Conservation (phyloP, 1,140 invertebrate species). For the Delia radicum region DNA sequence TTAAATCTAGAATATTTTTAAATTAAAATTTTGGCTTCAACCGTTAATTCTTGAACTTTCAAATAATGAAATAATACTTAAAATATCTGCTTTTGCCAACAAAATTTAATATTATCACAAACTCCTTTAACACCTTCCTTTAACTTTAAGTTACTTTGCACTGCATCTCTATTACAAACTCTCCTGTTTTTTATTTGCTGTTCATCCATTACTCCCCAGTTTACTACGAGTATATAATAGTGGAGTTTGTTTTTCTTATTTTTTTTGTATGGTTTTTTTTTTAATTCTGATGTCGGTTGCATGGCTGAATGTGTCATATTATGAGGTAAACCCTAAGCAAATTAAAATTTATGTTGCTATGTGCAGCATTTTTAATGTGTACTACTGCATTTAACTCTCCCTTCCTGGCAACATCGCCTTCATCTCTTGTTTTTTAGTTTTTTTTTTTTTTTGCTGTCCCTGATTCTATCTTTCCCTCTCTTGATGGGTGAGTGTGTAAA, state of each 20-base stretch:
- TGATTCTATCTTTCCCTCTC: no score
- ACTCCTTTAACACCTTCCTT: background rate
- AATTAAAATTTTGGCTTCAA: no score
- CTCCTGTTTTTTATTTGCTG: background rate
- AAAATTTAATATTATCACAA: no score
- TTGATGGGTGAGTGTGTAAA: background rate
- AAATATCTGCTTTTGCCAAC: no score
- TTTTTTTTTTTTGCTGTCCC: background rate
- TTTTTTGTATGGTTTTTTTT: background rate
- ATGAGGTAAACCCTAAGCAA: constrained; percentile 1
- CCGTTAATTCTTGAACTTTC: no score
- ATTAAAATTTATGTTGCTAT: constrained; percentile 2
- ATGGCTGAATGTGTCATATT: constrained; percentile 1
- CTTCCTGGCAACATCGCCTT: background rate
- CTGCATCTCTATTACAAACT: background rate
- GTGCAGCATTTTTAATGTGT: background rate
- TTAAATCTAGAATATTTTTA: no score
- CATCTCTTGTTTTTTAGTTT: background rate
- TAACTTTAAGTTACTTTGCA: background rate
- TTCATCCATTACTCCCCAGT: background rate
- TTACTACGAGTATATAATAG: no score
- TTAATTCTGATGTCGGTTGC: background rate
- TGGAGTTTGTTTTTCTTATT: background rate
- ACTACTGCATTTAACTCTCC: background rate
- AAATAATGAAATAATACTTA: no score